A percentile compares a stretch with the other conserved stretches of the same genome.
Conservation (phyloP, 2,797 vertebrate species). For the Amblyraja radiata region DNA sequence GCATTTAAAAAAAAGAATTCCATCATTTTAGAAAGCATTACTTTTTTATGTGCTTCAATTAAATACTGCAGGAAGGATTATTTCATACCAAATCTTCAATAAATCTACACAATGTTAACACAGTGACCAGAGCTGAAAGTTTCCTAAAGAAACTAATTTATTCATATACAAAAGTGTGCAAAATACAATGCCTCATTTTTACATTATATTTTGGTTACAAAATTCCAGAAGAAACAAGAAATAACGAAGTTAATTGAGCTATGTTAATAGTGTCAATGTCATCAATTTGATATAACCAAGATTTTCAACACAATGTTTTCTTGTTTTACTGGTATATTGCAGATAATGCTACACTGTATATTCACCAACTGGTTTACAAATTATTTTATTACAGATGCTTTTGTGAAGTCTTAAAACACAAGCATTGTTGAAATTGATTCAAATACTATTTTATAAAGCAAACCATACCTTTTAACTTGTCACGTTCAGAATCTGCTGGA, state of each 20-base stretch:
- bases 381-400: not conserved
- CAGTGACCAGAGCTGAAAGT: not conserved
- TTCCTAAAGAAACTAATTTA: not conserved
- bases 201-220: not conserved
- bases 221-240: not conserved
- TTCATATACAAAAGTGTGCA: not conserved
- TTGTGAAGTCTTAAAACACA: not conserved
- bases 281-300: not conserved
- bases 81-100: not conserved
- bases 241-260: not conserved
- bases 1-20: not conserved
- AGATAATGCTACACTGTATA: not conserved
- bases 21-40: not conserved
- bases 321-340: not conserved
- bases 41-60: not conserved
- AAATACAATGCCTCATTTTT: not conserved
- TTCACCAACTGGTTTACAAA: not conserved
- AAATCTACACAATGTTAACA: not conserved
- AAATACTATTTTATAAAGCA: not conserved
- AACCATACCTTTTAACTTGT: slow-evolving; percentile 83
- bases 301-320: not conserved
- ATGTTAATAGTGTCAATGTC: not conserved
- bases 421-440: not conserved
- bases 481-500: slow-evolving; percentile 86
- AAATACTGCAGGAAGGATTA: not conserved